Conservation (phyloP, 2,888 invertebrate species). For the Fragum whitleyi region DNA sequence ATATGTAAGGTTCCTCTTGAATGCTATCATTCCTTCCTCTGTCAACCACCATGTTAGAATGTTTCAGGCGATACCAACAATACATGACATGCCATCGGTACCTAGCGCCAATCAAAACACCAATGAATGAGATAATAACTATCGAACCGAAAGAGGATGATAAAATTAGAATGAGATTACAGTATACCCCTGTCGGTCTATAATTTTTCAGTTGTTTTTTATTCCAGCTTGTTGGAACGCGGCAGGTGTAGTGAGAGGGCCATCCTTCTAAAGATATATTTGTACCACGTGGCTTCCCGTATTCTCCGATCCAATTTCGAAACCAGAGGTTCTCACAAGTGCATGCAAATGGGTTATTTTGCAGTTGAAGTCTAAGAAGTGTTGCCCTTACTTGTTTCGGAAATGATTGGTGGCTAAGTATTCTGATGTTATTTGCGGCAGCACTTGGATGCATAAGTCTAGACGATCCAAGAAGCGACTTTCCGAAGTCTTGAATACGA, state of each 20-base stretch:
- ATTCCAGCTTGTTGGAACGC: neutral
- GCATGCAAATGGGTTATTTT: constrained; percentile 31
- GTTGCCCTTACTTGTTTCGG: constrained; percentile 5
- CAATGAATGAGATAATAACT: neutral
- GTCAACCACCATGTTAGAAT: neutral
- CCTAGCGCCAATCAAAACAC: neutral
- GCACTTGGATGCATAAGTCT: neutral
- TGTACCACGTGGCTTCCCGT: neutral
- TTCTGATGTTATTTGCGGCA: constrained; percentile 23
- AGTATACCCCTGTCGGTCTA: constrained; percentile 2
- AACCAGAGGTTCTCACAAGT: constrained; percentile 38
- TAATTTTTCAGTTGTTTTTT: neutral
- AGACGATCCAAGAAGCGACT: neutral
- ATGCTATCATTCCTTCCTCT: neutral
- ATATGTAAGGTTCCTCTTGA: neutral
- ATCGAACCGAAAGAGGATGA: neutral
- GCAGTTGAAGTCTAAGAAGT: constrained; percentile 6
- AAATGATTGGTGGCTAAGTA: neutral
- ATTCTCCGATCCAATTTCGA: constrained; percentile 26
- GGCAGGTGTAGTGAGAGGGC: neutral
- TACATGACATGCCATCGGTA: constrained; percentile 31
- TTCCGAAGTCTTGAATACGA: neutral
- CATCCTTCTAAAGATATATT: neutral
- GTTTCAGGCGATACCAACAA: neutral
- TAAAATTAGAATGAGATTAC: neutral